A percentile compares a stretch with the other conserved stretches of the same genome.
Evolutionary conservation across 1,140 invertebrate species (phyloP).

Genomic region (Anadara kagoshimensis): DNA sequence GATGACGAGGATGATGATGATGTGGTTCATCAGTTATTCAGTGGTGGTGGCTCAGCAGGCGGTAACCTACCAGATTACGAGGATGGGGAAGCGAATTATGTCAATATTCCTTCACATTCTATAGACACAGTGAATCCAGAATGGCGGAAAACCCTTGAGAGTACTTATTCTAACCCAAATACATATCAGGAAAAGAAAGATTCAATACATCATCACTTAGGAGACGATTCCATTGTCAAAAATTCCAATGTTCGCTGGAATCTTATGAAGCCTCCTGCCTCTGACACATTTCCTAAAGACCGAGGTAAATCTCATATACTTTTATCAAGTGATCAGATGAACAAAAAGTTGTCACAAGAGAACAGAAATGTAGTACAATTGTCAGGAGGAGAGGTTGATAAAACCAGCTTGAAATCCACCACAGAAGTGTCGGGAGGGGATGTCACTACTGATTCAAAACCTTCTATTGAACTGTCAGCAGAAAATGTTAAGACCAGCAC

Average conservation of each 20-base stretch:
- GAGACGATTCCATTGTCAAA: neutral
- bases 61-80: neutral
- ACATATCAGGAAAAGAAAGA: neutral
- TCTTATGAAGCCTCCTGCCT: neutral
- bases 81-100: neutral
- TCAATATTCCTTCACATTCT: neutral
- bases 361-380: no score
- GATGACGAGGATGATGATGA: slow-evolving; percentile 19
- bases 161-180: neutral
- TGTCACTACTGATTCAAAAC: no score
- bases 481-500: no score
- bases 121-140: neutral
- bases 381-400: no score
- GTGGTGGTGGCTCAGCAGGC: neutral
- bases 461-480: no score
- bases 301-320: neutral
- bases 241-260: neutral
- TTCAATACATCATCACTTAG: neutral
- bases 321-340: no score
- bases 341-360: no score
- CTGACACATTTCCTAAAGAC: slow-evolving; percentile 1
- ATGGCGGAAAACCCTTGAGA: neutral
- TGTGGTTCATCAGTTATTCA: neutral
- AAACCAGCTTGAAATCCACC: no score
- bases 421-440: no score